These are phyloP conservation scores for Atta texana DNA, from an alignment of 1,140 invertebrate species.

Conservation along the genomic window DNA sequence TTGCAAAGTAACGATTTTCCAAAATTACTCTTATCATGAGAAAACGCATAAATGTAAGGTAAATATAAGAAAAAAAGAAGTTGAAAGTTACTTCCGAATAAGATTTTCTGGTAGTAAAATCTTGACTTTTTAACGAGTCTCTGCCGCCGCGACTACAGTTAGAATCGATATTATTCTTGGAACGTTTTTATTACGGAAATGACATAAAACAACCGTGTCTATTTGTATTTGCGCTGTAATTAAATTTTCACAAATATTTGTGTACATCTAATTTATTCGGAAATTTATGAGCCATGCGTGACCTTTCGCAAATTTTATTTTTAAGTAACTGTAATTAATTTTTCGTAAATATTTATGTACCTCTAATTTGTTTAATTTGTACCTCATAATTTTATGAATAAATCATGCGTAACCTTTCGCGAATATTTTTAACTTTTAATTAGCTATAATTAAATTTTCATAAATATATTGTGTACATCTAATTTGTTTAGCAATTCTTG, in stretches of 20 bases:
- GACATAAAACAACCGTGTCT: constrained; percentile 34
- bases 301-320: constrained; percentile 25
- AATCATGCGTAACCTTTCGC: constrained; percentile 20
- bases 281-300: constrained; percentile 21
- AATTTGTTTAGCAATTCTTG: constrained; percentile 29
- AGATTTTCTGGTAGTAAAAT: constrained; percentile 59
- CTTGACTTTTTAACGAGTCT: constrained; percentile 44
- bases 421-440: not conserved
- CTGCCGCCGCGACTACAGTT: not conserved
- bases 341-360: not conserved
- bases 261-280: constrained; percentile 18
- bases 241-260: not conserved
- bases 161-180: constrained; percentile 63
- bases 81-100: constrained; percentile 40
- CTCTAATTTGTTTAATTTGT: constrained; percentile 12
- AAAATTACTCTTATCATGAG: not conserved
- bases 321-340: not conserved
- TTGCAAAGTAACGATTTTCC: constrained; percentile 24
- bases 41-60: constrained; percentile 18
- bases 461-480: not conserved
- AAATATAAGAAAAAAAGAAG: not conserved
- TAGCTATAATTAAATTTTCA: too few species aligned
- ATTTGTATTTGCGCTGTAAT: constrained; percentile 13
- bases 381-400: not conserved
- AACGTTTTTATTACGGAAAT: constrained; percentile 35